Percentiles rank a stretch among this genome's conserved stretches.
phyloP scores from a whole-genome alignment of 2,113 vertebrate species.

The Campylomormyrus numenius region DNA sequence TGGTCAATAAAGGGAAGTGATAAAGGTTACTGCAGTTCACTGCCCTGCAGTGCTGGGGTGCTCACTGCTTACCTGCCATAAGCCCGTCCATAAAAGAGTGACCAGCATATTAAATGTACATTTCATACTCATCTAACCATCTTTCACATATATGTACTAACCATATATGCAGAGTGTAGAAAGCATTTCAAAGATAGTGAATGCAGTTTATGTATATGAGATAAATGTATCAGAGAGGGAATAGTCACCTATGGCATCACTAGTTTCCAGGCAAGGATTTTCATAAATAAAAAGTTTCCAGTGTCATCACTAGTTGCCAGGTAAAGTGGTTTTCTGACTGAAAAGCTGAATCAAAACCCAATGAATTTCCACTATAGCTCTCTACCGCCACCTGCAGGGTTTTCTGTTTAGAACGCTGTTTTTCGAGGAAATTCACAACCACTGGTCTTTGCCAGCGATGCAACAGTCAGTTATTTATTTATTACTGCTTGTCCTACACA shows the following conservation, averaged over 20 bases:
- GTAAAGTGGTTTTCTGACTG: too few species aligned
- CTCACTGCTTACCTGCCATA: not conserved
- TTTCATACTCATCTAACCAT: not conserved
- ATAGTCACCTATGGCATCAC: not conserved
- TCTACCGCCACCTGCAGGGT: too few species aligned
- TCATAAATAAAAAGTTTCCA: not conserved
- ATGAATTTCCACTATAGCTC: too few species aligned
- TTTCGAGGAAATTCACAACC: too few species aligned
- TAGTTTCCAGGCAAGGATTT: not conserved
- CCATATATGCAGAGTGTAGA: not conserved
- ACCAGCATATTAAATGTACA: not conserved
- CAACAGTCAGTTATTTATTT: too few species aligned
- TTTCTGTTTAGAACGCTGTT: too few species aligned
- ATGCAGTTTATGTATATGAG: not conserved
- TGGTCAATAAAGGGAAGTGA: not conserved
- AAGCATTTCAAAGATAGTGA: not conserved
- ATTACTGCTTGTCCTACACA: fast-evolving
- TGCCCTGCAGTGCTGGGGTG: not conserved
- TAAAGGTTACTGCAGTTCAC: not conserved
- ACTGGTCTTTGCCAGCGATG: too few species aligned
- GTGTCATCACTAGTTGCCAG: too few species aligned
- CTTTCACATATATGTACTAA: not conserved
- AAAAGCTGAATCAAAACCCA: too few species aligned
- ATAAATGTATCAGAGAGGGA: not conserved
- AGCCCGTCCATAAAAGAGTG: not conserved